A percentile compares a stretch with the other conserved stretches of the same genome.
phyloP scores from a whole-genome alignment of 2,797 vertebrate species.

The Danio albolineatus region DNA sequence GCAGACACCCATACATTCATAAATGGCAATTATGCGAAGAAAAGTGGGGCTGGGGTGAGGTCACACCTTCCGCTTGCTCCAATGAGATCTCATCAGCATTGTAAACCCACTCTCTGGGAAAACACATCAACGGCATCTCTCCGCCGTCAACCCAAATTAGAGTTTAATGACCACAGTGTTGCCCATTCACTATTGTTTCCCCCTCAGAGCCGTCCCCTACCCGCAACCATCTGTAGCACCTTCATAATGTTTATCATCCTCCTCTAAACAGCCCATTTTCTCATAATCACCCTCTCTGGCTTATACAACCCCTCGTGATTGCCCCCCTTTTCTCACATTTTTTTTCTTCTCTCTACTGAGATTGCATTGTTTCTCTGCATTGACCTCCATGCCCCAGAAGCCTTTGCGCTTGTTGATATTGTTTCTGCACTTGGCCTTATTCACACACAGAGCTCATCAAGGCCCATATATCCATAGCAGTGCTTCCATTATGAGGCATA shows the following conservation, averaged over 20 bases:
- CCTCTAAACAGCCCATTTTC: slow-evolving; percentile 68
- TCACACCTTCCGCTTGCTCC: slow-evolving; percentile 63
- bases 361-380: slow-evolving; percentile 52
- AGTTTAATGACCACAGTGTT: slow-evolving; percentile 73
- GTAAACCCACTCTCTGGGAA: slow-evolving; percentile 58
- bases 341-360: slow-evolving; percentile 62
- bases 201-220: slow-evolving; percentile 63
- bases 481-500: too few relatives aligned
- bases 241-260: slow-evolving; percentile 75
- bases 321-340: slow-evolving; percentile 58
- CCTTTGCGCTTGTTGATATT: slow-evolving; percentile 27
- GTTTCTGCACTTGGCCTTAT: slow-evolving; percentile 60
- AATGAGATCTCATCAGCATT: slow-evolving; percentile 64
- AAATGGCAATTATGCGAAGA: slow-evolving; percentile 29
- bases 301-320: slow-evolving; percentile 65
- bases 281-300: slow-evolving; percentile 65
- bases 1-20: slow-evolving; percentile 8
- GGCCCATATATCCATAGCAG: neutral
- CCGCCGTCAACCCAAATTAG: slow-evolving; percentile 75
- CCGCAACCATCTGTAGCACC: slow-evolving; percentile 72
- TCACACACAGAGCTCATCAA: slow-evolving; percentile 59
- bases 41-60: slow-evolving; percentile 28
- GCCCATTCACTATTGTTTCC: slow-evolving; percentile 60
- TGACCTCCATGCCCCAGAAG: slow-evolving; percentile 34
- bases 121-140: slow-evolving; percentile 63